Conservation (phyloP, 2,888 invertebrate species). For the Andricus quercusramuli region DNA sequence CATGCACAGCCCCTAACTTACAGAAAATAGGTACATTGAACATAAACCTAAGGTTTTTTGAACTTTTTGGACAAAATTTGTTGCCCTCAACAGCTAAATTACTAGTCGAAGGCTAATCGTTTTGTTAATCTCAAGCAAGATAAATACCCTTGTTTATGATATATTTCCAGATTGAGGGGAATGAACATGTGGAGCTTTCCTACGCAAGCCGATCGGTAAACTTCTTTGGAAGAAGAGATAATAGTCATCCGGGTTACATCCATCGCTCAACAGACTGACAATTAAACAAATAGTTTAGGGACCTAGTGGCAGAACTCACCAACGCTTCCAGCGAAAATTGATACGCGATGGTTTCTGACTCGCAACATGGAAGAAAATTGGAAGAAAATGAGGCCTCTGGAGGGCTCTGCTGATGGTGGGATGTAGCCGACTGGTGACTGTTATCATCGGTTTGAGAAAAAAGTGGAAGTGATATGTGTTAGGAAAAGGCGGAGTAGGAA, state of each 20-base stretch:
- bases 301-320: background rate
- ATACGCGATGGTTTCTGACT: conserved; percentile 14
- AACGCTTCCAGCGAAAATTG: background rate
- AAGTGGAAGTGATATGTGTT: background rate
- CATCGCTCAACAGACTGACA: conserved; percentile 21
- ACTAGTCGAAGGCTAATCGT: background rate
- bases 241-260: background rate
- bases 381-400: conserved; percentile 25
- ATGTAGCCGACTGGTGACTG: background rate
- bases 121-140: background rate
- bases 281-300: conserved; percentile 24
- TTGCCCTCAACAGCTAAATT: background rate
- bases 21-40: background rate
- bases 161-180: background rate
- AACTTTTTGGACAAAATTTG: background rate
- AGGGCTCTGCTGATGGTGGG: background rate
- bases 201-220: background rate
- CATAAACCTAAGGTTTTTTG: background rate
- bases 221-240: background rate
- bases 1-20: background rate
- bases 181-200: background rate
- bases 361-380: background rate
- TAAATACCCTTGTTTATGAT: background rate
- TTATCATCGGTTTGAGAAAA: background rate
- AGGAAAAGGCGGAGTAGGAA: background rate